Evolutionary conservation across 2,113 vertebrate genomes (phyloP), one percentile per base, ranked within the genome.

Genomic region (Hemibagrus wyckioides): DNA sequence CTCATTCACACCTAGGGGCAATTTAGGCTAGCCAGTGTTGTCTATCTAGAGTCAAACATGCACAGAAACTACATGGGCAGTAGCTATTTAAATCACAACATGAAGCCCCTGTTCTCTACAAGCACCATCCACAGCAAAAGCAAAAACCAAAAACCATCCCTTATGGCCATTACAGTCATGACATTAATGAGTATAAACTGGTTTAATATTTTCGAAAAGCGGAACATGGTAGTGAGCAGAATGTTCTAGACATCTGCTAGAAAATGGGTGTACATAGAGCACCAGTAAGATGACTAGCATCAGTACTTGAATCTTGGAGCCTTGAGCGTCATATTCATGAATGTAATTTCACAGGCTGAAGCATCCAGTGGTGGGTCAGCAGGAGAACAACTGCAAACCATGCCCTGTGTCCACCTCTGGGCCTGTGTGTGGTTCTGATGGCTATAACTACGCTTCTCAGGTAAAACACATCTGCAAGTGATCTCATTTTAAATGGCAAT

Each of bases 401-500:
- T 99, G 98, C 90, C 97, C 96, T 39, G 92, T 97, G 80, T 95
- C 96, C 82, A 95, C 96, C 14, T 94, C 95, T 0, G 94, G 96
- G 0, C 95, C 98, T 0, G 96, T 99, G 92, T 99, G 98, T 0
- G 98, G 97, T 89, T 97, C 98, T 0, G 98, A 99, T 0, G 97
- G 98, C 82, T 97, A 98, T 92, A 99, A 97, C 59, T 99, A 99
- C 79, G 98, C 97, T 92, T 99, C 98, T 0, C 95, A 96, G 96
- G 98, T 99, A 94, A 39, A 82, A 57, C 52, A 54, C 11, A 63
- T 25, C 41, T 54, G n/a, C 23, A 4, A 48, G 28, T 75, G 36
- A 57, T 15, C 33, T 73, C 14, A 56, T 73, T 75, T 75, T n/a
- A 56, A 71, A 71, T 41, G 33, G 41, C 33, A 33, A 6, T 25